Percentiles rank a stretch among this genome's conserved stretches.
Evolutionary conservation across 2,888 invertebrate species (phyloP).

Genomic region (Tribolium freemani): DNA sequence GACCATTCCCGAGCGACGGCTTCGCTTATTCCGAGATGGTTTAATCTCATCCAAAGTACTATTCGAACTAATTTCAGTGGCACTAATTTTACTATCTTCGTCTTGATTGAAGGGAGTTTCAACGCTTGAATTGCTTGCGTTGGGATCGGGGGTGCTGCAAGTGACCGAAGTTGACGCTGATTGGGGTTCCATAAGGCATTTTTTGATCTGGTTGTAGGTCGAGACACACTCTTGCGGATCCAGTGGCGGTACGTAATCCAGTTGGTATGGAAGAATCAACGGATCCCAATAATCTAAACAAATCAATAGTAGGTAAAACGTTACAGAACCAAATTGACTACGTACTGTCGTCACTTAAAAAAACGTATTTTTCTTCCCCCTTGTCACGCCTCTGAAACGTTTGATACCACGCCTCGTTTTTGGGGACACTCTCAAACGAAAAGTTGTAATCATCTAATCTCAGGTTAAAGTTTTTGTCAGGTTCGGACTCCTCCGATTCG

Average conservation of each 20-base stretch:
- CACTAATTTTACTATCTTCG: slow-evolving; percentile 60
- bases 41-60: slow-evolving; percentile 45
- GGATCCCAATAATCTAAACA: slow-evolving; percentile 72
- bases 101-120: slow-evolving; percentile 53
- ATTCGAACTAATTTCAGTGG: slow-evolving; percentile 46
- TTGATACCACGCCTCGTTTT: slow-evolving; percentile 83
- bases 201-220: slow-evolving; percentile 68
- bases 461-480: slow-evolving; percentile 51
- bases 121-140: slow-evolving; percentile 47
- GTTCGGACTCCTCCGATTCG: slow-evolving; percentile 50
- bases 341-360: slow-evolving; percentile 71
- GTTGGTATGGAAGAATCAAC: slow-evolving; percentile 83
- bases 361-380: slow-evolving; percentile 76
- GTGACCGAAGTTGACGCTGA: slow-evolving; percentile 60
- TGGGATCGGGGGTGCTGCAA: slow-evolving; percentile 57
- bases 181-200: slow-evolving; percentile 62
- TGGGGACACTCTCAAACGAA: slow-evolving; percentile 83
- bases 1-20: slow-evolving; percentile 20
- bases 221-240: slow-evolving; percentile 71
- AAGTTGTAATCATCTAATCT: slow-evolving; percentile 77
- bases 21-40: slow-evolving; percentile 58
- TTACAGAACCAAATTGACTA: slow-evolving; percentile 52
- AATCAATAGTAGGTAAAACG: too few relatives aligned
- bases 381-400: slow-evolving; percentile 84
- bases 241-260: slow-evolving; percentile 75